phyloP scores from a whole-genome alignment of 2,888 invertebrate species.

The Pocota personata region DNA sequence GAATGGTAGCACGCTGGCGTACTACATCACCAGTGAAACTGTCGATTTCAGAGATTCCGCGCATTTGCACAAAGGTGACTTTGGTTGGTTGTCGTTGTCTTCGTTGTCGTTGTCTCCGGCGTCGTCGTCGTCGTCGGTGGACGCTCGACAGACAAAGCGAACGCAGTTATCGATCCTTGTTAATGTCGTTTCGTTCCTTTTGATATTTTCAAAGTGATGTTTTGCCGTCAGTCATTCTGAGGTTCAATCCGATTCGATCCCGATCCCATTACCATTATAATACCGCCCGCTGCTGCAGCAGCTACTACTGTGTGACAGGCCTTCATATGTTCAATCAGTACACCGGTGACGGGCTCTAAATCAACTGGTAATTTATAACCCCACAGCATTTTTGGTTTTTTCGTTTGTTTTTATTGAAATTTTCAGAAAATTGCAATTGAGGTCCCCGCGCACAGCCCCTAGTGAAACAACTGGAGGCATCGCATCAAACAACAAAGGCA shows the following conservation, averaged over 20 bases:
- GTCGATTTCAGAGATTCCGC: constrained; percentile 49
- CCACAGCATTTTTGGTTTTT: constrained; percentile 20
- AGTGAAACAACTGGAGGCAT: constrained; percentile 19
- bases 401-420: constrained; percentile 26
- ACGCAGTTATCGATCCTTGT: constrained; percentile 69
- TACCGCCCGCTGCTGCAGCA: constrained; percentile 60
- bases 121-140: constrained; percentile 29
- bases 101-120: constrained; percentile 14
- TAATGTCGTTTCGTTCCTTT: constrained; percentile 68
- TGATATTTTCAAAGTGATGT: constrained; percentile 70
- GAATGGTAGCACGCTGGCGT: constrained; percentile 37
- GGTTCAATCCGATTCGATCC: constrained; percentile 56
- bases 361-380: constrained; percentile 64
- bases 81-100: constrained; percentile 23
- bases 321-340: constrained; percentile 42
- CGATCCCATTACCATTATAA: constrained; percentile 55
- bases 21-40: constrained; percentile 13
- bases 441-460: not conserved
- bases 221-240: constrained; percentile 66
- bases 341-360: constrained; percentile 57
- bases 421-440: constrained; percentile 53
- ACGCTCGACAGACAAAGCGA: constrained; percentile 44
- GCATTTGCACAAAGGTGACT: constrained; percentile 52
- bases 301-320: constrained; percentile 31
- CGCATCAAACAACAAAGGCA: constrained; percentile 50